Evolutionary conservation across 1,140 invertebrate species (phyloP).

Genomic region (Dreissena polymorpha): DNA sequence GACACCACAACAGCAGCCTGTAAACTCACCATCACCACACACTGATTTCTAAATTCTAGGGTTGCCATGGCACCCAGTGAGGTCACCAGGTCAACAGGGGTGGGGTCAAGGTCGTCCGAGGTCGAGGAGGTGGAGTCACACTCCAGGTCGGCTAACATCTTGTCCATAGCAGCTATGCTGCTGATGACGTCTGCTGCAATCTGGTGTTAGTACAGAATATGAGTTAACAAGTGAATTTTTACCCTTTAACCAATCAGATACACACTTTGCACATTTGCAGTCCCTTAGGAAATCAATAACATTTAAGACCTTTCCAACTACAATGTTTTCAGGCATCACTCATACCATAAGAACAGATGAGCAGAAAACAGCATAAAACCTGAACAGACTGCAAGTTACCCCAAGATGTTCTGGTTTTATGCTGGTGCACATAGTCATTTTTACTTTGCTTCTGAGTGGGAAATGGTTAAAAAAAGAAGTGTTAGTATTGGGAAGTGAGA

Average conservation of each 20-base stretch:
- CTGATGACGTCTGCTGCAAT: constrained; percentile 25
- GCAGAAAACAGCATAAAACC: too few relatives aligned
- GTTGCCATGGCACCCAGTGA: neutral
- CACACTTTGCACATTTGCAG: too few relatives aligned
- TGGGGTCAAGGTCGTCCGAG: constrained; percentile 25
- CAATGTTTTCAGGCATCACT: too few relatives aligned
- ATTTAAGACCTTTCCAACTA: too few relatives aligned
- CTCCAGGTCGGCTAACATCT: constrained; percentile 48
- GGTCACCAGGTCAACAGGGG: constrained; percentile 1
- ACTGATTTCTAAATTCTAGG: constrained; percentile 38
- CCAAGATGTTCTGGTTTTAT: too few relatives aligned
- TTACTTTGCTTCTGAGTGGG: too few relatives aligned
- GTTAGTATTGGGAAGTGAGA: neutral
- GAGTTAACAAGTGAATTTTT: neutral
- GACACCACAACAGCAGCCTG: neutral
- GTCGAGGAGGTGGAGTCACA: constrained; percentile 18
- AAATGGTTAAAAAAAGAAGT: neutral
- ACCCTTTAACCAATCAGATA: neutral
- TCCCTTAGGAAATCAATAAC: too few relatives aligned
- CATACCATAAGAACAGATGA: too few relatives aligned
- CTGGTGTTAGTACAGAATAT: constrained; percentile 31
- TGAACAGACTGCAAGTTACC: too few relatives aligned
- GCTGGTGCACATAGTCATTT: too few relatives aligned
- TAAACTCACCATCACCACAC: constrained; percentile 37
- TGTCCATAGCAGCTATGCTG: constrained; percentile 59